A percentile compares a stretch with the other conserved stretches of the same genome.
Evolutionary conservation across 1,140 invertebrate species (phyloP).

Genomic region (Drosophila biarmipes): DNA sequence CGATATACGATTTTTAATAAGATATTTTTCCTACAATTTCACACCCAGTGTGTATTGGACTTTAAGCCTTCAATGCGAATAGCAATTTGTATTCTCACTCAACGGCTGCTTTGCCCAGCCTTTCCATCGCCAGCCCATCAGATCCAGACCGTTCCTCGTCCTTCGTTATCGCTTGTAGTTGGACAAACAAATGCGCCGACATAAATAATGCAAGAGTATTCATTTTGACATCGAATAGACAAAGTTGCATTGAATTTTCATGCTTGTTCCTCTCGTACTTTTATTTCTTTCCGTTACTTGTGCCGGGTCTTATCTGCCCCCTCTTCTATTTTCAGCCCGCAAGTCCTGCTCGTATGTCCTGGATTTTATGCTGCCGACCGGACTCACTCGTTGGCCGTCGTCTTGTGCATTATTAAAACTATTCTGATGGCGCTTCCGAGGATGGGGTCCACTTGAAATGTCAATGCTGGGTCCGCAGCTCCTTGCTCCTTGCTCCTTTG

Average conservation of each 20-base stretch:
- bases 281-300: conserved; percentile 44
- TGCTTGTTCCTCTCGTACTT: conserved; percentile 35
- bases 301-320: conserved; percentile 61
- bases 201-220: conserved; percentile 83
- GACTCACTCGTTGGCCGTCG: conserved; percentile 57
- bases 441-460: conserved; percentile 70
- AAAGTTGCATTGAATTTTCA: conserved; percentile 70
- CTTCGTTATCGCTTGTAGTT: conserved; percentile 62
- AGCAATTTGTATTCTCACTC: conserved; percentile 13
- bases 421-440: conserved; percentile 70
- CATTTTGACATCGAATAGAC: conserved; percentile 83
- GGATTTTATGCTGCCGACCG: conserved; percentile 74
- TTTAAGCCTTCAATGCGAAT: conserved; percentile 7
- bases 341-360: conserved; percentile 69
- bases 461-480: conserved; percentile 64
- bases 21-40: background rate
- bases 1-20: background rate
- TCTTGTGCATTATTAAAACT: conserved; percentile 84
- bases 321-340: conserved; percentile 4
- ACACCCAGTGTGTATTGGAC: background rate
- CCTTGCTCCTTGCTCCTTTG: conserved; percentile 14
- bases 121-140: background rate
- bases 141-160: background rate
- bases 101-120: background rate
- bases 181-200: conserved; percentile 70